Evolutionary conservation across 2,888 invertebrate species (phyloP), one percentile per base, ranked within the genome.

Genomic region (Zaprionus lineosus): DNA sequence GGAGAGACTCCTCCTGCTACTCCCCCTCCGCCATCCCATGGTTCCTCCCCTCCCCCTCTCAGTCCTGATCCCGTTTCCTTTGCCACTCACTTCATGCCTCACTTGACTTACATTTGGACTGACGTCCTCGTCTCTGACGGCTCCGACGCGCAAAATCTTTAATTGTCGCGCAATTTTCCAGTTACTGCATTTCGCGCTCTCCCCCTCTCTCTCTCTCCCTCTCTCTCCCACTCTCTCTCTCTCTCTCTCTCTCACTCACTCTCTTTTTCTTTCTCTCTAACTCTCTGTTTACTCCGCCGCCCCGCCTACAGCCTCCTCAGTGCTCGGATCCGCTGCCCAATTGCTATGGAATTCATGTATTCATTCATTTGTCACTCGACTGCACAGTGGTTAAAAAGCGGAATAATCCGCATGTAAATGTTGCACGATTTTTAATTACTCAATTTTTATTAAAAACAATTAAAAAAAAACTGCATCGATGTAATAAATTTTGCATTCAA

Each of bases 141-240:
- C 52, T 53, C 51, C 51, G 48, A 37, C 58, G 73, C 64, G 77
- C 61, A 75, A 85, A 85, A 75, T 83, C 84, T 86, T 86, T 84
- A 84, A 84, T 86, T 84, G 84, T 86, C 74, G 74, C 73, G 81
- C 84, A 81, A 84, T 84, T 84, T 84, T 85, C 86, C 84, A 84
- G 85, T 78, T 78, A 74, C 73, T 86, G 86, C 84, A 79, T 71
- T 76, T 76, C 75, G 69, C 58, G 63, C 64, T 28, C 47, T 58
- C 44, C 31, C n/a, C 24, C 47, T 12, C 58, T 40, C 47, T 44
- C 40, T 15, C 37, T 2, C 28, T 9, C 3, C 28, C 43, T 31
- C 40, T 39, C 52, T 48, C 46, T 16, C 19, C 24, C 8, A 37
- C 21, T 36, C 26, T 37, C 15, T 12, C 39, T 16, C 51, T 53